These are phyloP conservation scores for Mus caroli DNA, from an alignment of 2,797 vertebrate species.

Conservation along the genomic window DNA sequence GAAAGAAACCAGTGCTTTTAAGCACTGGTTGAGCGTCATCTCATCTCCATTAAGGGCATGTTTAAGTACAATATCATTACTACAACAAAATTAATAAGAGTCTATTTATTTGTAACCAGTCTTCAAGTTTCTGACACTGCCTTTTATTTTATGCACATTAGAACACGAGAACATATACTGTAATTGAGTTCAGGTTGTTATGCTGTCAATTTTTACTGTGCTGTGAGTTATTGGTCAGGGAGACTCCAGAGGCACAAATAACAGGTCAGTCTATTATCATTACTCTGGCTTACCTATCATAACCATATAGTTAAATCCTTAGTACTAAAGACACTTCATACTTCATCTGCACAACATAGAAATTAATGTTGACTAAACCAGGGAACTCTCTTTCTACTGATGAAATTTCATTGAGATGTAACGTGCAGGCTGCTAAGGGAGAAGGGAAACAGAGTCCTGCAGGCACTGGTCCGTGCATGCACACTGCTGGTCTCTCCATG, in stretches of 20 bases:
- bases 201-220: neutral
- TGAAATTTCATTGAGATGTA: neutral
- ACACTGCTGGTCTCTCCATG: neutral
- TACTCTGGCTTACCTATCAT: neutral
- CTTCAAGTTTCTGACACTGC: neutral
- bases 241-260: neutral
- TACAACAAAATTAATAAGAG: neutral
- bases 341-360: neutral
- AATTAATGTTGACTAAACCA: neutral
- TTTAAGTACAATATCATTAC: neutral
- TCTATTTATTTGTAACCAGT: neutral
- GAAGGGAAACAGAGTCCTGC: neutral
- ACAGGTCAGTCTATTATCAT: neutral
- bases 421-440: neutral
- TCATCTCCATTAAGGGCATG: neutral
- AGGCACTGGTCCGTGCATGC: neutral
- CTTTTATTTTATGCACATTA: neutral
- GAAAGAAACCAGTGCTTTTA: neutral
- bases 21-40: neutral
- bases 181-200: neutral
- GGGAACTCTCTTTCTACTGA: neutral
- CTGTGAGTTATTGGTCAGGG: neutral
- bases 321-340: neutral
- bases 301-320: neutral
- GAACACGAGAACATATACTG: neutral